Conservation (phyloP, 2,797 vertebrate species). For the Limosa lapponica region DNA sequence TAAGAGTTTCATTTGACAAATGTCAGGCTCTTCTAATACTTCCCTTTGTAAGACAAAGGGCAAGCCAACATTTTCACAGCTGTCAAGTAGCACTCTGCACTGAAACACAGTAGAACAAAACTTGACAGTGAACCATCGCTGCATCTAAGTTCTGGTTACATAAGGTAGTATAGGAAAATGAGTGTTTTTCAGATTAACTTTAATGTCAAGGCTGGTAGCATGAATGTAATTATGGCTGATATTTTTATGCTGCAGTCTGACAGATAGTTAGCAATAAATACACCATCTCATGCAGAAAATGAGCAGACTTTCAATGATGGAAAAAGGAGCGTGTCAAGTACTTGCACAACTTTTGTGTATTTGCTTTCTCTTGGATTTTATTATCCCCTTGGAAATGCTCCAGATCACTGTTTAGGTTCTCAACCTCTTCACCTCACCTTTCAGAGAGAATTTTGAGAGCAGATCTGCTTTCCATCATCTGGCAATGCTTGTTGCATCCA, state of each 20-base stretch:
- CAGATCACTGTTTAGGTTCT: neutral
- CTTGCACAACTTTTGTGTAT: neutral
- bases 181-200: conserved; percentile 43
- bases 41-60: conserved; percentile 40
- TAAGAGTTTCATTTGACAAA: conserved; percentile 53
- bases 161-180: conserved; percentile 43
- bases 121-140: neutral
- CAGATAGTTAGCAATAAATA: conserved; percentile 55
- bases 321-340: neutral
- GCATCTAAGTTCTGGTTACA: conserved; percentile 35
- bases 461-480: neutral
- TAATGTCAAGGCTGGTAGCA: conserved; percentile 46
- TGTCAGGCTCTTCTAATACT: conserved; percentile 21
- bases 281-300: conserved; percentile 44
- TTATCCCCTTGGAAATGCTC: neutral
- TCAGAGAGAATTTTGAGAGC: neutral
- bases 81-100: conserved; percentile 15
- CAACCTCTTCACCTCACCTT: neutral
- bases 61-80: conserved; percentile 51
- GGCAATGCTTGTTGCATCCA: neutral
- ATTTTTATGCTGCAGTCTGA: conserved; percentile 66
- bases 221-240: conserved; percentile 64
- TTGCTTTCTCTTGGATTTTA: neutral
- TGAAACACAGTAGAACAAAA: conserved; percentile 39
- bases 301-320: conserved; percentile 12